These are phyloP conservation scores for Brachypalpus laphriformis DNA, from an alignment of 2,888 invertebrate genomes.

Conservation along the genomic window DNA sequence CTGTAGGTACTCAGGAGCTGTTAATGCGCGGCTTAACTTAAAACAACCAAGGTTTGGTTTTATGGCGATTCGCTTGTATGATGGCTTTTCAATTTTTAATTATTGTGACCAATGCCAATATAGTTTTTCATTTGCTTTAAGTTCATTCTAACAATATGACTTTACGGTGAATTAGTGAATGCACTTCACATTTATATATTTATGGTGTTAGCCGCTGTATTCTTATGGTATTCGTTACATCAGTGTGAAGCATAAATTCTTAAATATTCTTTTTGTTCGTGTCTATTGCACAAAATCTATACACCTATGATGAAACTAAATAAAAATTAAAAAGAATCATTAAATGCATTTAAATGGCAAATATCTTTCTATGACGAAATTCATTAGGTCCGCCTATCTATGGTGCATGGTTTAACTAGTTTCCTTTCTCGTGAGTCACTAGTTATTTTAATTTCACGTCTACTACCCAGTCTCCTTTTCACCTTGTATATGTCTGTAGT, in stretches of 20 bases:
- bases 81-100: not conserved
- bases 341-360: not conserved
- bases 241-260: not conserved
- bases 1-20: not conserved
- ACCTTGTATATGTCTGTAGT: no score
- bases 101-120: not conserved
- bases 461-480: no score
- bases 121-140: not conserved
- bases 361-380: not conserved
- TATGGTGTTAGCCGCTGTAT: no score
- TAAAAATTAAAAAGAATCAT: no score
- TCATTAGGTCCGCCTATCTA: not conserved
- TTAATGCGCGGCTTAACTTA: not conserved
- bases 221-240: no score
- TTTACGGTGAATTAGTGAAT: not conserved
- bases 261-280: not conserved
- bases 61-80: not conserved
- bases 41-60: not conserved
- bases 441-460: not conserved
- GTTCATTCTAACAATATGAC: not conserved
- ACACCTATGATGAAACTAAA: not conserved
- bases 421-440: not conserved
- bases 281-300: not conserved
- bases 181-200: not conserved
- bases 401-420: no score